Evolutionary conservation across 2,113 vertebrate genomes (phyloP).

Genomic region (Periophthalmodon schlosseri): DNA sequence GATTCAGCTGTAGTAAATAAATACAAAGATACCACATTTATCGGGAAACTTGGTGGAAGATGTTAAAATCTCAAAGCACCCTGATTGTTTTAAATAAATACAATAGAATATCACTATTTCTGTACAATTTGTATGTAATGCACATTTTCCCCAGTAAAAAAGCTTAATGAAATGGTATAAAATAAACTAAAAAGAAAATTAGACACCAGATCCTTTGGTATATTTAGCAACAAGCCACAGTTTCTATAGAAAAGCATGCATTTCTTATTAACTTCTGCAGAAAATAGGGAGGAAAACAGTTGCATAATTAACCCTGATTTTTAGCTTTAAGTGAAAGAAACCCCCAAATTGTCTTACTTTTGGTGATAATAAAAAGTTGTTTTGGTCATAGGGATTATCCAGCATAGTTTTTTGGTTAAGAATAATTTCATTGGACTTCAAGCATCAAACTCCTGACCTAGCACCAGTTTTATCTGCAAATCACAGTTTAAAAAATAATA

Average conservation of each 20-base stretch:
- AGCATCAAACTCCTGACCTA: conserved; percentile 9
- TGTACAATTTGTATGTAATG: conserved; percentile 81
- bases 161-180: conserved; percentile 50
- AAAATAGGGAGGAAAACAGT: conserved; percentile 27
- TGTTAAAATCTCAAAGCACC: conserved; percentile 71
- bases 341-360: not conserved
- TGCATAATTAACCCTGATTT: conserved; percentile 49
- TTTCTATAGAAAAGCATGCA: conserved; percentile 44
- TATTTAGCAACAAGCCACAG: conserved; percentile 69
- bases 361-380: not conserved
- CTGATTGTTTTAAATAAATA: conserved; percentile 83
- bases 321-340: not conserved
- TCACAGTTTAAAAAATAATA: conserved; percentile 38
- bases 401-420: conserved; percentile 24
- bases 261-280: conserved; percentile 57
- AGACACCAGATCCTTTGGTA: conserved; percentile 48
- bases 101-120: conserved; percentile 81
- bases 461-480: conserved; percentile 24
- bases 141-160: conserved; percentile 73
- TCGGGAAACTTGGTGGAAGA: conserved; percentile 65
- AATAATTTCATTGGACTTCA: conserved; percentile 1
- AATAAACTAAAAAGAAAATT: conserved; percentile 49
- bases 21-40: conserved; percentile 76
- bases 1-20: conserved; percentile 71
- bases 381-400: conserved; percentile 16